phyloP scores from a whole-genome alignment of 2,797 vertebrate genomes.

The Ceyx erithaca region DNA sequence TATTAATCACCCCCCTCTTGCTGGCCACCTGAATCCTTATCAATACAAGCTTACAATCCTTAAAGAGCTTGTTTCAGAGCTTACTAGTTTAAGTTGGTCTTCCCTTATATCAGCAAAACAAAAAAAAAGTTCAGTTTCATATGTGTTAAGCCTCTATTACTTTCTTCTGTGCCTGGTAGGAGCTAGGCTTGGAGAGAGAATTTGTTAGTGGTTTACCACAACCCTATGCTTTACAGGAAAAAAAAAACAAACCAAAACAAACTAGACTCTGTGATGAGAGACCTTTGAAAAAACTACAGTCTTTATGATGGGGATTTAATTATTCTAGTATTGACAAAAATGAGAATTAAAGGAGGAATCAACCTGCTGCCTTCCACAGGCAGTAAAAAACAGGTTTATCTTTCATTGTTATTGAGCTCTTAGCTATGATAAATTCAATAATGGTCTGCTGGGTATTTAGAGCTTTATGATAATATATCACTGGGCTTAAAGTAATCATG shows the following conservation, averaged over 20 bases:
- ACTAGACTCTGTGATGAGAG: not conserved
- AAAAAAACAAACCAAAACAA: not conserved
- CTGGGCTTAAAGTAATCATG: not conserved
- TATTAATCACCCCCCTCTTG: not conserved
- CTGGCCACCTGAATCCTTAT: not conserved
- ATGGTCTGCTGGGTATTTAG: slow-evolving; percentile 9
- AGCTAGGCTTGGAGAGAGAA: not conserved
- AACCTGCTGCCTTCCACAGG: not conserved
- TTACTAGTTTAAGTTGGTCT: not conserved
- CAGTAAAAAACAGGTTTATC: slow-evolving; percentile 37
- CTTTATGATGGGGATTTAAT: not conserved
- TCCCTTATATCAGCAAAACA: not conserved
- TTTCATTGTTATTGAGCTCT: slow-evolving; percentile 18
- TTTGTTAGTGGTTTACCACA: not conserved
- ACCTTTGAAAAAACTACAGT: not conserved
- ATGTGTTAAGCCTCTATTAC: not conserved
- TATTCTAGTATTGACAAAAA: slow-evolving; percentile 27
- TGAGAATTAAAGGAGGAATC: slow-evolving; percentile 28
- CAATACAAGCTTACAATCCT: not conserved
- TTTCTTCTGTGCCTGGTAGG: not conserved
- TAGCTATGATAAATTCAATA: slow-evolving; percentile 18
- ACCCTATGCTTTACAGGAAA: not conserved
- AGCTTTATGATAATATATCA: not conserved
- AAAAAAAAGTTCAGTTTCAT: not conserved
- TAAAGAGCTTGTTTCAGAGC: not conserved